These are phyloP conservation scores for Aurelia sp. DNA, from an alignment of 30 jellyfish, hydroid and myxozoan genomes.

Conservation along the genomic window DNA sequence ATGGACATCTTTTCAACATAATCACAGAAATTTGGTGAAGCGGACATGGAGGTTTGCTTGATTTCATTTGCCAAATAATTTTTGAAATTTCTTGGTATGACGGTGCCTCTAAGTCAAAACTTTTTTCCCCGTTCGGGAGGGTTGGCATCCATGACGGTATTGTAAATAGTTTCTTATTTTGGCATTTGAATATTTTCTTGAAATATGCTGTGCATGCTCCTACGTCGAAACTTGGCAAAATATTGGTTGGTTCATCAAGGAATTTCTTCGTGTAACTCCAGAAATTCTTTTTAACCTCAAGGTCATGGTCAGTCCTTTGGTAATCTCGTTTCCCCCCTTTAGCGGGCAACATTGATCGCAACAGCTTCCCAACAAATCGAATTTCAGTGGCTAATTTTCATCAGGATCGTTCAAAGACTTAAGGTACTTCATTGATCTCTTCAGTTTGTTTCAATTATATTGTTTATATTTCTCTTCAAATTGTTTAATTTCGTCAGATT, in stretches of 20 bases:
- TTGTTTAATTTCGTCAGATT: too few relatives aligned
- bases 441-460: too few relatives aligned
- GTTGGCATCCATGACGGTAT: constrained; percentile 25
- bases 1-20: constrained; percentile 53
- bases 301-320: too few relatives aligned
- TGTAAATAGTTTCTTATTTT: not conserved
- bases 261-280: not conserved
- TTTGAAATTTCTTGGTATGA: constrained; percentile 31
- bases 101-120: constrained; percentile 22
- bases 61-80: constrained; percentile 19
- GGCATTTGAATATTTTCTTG: constrained; percentile 21
- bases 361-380: too few relatives aligned
- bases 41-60: constrained; percentile 51
- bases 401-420: too few relatives aligned
- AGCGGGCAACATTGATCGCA: too few relatives aligned
- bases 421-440: too few relatives aligned
- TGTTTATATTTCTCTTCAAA: too few relatives aligned
- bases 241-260: constrained; percentile 22
- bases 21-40: constrained; percentile 43
- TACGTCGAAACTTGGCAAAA: constrained; percentile 18
- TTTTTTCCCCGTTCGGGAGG: not conserved
- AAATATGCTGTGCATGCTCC: constrained; percentile 20
- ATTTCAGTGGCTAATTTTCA: too few relatives aligned
- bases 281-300: too few relatives aligned
- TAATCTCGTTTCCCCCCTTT: too few relatives aligned